These are phyloP conservation scores for Alexandromys fortis DNA, from an alignment of 2,113 vertebrate species.

Conservation along the genomic window DNA sequence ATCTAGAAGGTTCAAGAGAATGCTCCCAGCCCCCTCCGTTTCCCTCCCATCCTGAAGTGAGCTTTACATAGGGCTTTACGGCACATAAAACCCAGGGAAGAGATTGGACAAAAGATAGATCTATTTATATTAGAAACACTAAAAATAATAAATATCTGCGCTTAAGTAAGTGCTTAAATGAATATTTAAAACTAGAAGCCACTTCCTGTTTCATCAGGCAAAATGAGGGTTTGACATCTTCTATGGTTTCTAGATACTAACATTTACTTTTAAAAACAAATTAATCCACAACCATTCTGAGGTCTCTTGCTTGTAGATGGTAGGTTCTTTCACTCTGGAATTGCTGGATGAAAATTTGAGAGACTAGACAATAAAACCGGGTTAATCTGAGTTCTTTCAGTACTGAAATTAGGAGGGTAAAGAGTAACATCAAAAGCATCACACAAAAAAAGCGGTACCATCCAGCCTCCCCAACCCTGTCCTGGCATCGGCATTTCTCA, in stretches of 20 bases:
- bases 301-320: neutral
- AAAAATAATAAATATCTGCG: constrained; percentile 19
- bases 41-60: neutral
- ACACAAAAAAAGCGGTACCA: rapidly evolving
- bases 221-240: neutral
- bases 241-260: constrained; percentile 47
- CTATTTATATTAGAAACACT: constrained; percentile 31
- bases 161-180: constrained; percentile 42
- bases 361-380: neutral
- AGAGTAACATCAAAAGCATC: neutral
- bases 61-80: neutral
- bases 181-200: constrained; percentile 66
- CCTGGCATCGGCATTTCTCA: neutral
- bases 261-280: neutral
- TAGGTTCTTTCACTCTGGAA: neutral
- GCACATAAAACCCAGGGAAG: neutral
- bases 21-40: neutral
- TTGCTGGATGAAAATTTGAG: neutral
- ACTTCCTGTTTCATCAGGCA: constrained; percentile 31
- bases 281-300: neutral
- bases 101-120: neutral
- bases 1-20: constrained; percentile 27
- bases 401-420: neutral
- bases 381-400: neutral
- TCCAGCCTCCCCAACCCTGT: neutral